Evolutionary conservation across 2,113 vertebrate species (phyloP), one percentile per base, ranked within the genome.

Genomic region (Otus sunia): DNA sequence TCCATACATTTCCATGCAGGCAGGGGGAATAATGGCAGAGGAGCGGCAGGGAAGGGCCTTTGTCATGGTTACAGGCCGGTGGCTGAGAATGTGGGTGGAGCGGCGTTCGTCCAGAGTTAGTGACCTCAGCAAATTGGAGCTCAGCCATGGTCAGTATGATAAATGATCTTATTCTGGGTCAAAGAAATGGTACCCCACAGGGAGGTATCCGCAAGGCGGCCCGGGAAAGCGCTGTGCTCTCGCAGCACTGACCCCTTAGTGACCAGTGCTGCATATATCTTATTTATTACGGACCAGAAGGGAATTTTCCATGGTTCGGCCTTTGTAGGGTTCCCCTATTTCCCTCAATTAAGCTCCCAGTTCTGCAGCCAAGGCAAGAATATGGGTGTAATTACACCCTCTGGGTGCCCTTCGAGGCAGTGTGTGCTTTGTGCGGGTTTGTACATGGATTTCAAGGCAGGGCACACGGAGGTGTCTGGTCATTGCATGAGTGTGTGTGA

Each of bases 81-180:
- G 97, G 95, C 95, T 95, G 98, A 98, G 98, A 98, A 98, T 98
- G 98, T 97, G 96, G 97, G 98, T 96, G 93, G 97, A 97, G 94
- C 96, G 27, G 90, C 8, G 52, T 93, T 96, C 93, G 92, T 95
- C 97, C 95, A 81, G 97, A 98, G 97, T 98, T 97, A 97, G 95
- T 98, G 98, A 98, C 98, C 98, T 98, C 97, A 97, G 97, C 97
- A 96, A 96, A 98, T 96, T 97, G 96, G 94, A 98, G 98, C 95
- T 97, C 88, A 95, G 93, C 97, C 95, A 79, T 95, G 97, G 97
- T 97, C 97, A 97, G 95, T 97, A 95, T 98, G 98, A 98, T 98
- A 98, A 98, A 98, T 98, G 98, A 98, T 97, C 96, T 92, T 94
- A 93, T 96, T 96, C 97, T 85, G 60, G 96, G 97, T 97, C 97